Base-by-base conservation (phyloP, 2,113 vertebrate genomes). In the Hystrix brachyura region DNA sequence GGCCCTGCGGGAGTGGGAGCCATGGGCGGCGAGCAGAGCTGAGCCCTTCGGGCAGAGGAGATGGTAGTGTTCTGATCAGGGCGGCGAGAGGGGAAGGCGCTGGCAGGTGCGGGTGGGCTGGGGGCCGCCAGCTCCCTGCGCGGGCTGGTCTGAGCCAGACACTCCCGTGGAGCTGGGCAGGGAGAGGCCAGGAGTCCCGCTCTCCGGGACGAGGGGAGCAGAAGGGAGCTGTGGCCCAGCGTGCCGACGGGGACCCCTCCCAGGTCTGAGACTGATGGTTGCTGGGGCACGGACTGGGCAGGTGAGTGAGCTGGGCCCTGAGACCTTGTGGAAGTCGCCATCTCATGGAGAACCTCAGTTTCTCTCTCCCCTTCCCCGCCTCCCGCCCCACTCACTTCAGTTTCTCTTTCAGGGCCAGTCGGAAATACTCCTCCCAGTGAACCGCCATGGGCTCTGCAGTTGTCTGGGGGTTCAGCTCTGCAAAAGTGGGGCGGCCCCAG, bases 381-480 rank as follows among this genome's bases (percentile, higher is more conserved):
- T 10, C 59, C 53, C 5, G 57, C 93, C 4, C 29, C 65, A 91
- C 97, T 96, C 90, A 98, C 97, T 55, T 71, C 62, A 98, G 82
- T 46, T 97, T 98, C 87, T 98, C 98, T 72, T 59, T 94, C 13
- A 97, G 92, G 46, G 91, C 94, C 4, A 1, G 83, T 4, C 15
- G 43, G 74, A 98, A 91, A 29, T 64, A 90, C 11, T 98, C 92
- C 93, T 98, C 97, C 93, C 98, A 72, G 60, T 83, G 32, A 48
- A 57, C 48, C 0, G 80, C 85, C 97, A 96, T 97, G 4, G 17
- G 23, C 3, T 38, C 0, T 1, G 25, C 9, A 9, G 18, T 38
- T 8, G 27, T 60, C 62, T 29, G 0, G 4, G 0, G 13, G 46
- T 76, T 25, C 7, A 84, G 65, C n/a, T 80, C 64, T 32, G 91